Evolutionary conservation across 2,888 invertebrate genomes (phyloP).

Genomic region (Adelphocoris suturalis): DNA sequence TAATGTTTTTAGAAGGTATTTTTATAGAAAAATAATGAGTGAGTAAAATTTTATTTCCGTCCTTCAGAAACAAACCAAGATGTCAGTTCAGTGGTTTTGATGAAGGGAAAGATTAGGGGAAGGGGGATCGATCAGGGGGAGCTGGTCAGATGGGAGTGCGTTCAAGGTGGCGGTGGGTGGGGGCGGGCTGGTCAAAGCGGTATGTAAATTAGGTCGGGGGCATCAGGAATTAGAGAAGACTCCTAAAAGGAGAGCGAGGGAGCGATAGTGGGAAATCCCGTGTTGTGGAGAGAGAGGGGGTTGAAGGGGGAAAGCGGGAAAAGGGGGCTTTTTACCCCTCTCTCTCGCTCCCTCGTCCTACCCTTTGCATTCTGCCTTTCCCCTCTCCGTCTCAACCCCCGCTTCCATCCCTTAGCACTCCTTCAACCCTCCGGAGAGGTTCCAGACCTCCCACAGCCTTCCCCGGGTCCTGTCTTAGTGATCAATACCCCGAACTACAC

Average conservation of each 20-base stretch:
- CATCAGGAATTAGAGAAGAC: slow-evolving; percentile 61
- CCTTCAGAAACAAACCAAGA: not conserved
- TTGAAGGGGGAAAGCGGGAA: slow-evolving; percentile 9
- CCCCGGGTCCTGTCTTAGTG: slow-evolving; percentile 69
- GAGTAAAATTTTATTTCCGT: too few species aligned
- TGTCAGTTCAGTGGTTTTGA: slow-evolving; percentile 7
- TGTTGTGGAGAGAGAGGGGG: not conserved
- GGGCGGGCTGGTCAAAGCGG: slow-evolving; percentile 63
- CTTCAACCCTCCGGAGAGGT: slow-evolving; percentile 49
- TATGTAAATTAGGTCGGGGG: slow-evolving; percentile 66
- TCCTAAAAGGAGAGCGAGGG: slow-evolving; percentile 38
- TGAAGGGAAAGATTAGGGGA: slow-evolving; percentile 8
- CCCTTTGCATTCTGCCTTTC: not conserved
- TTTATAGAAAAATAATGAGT: too few species aligned
- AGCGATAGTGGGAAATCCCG: slow-evolving; percentile 18
- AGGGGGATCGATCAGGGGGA: slow-evolving; percentile 10
- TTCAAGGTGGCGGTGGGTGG: slow-evolving; percentile 70
- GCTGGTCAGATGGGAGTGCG: slow-evolving; percentile 52
- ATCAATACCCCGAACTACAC: slow-evolving; percentile 73
- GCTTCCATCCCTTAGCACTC: not conserved
- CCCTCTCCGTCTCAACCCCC: not conserved
- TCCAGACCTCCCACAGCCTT: slow-evolving; percentile 49
- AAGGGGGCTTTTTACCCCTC: slow-evolving; percentile 43
- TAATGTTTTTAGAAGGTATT: too few species aligned
- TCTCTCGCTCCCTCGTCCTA: not conserved